Evolutionary conservation across 2,797 vertebrate species (phyloP).

Genomic region (Sebastes vulpes): DNA sequence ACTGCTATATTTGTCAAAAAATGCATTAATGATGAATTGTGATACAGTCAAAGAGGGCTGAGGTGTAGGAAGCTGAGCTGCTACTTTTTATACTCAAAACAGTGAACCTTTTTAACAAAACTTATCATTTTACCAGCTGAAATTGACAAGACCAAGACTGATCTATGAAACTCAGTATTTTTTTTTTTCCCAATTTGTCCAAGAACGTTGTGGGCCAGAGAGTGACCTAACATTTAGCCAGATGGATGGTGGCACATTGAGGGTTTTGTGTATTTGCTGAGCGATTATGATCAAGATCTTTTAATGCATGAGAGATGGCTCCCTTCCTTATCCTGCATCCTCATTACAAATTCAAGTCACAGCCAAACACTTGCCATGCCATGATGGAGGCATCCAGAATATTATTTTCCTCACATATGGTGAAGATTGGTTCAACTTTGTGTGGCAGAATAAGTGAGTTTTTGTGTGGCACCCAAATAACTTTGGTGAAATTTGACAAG

Average conservation of each 20-base stretch:
- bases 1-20: background rate
- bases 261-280: conserved; percentile 26
- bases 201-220: conserved; percentile 6
- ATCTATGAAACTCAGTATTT: background rate
- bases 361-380: conserved; percentile 9
- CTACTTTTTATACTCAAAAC: background rate
- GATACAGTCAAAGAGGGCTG: background rate
- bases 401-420: background rate
- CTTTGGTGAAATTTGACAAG: background rate
- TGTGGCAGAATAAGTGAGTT: background rate
- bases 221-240: conserved; percentile 8
- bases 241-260: conserved; percentile 20
- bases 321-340: conserved; percentile 4
- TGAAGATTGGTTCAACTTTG: background rate
- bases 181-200: background rate
- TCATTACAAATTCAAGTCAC: conserved; percentile 13
- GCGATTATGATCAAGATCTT: conserved; percentile 39
- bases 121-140: background rate
- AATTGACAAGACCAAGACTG: background rate
- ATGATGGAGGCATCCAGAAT: background rate
- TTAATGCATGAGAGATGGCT: conserved; percentile 19
- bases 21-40: background rate
- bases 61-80: background rate
- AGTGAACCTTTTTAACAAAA: background rate
- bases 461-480: background rate